A percentile compares a stretch with the other conserved stretches of the same genome.
Conservation (phyloP, 2,888 invertebrate genomes). For the Lepidochitona cinerea region DNA sequence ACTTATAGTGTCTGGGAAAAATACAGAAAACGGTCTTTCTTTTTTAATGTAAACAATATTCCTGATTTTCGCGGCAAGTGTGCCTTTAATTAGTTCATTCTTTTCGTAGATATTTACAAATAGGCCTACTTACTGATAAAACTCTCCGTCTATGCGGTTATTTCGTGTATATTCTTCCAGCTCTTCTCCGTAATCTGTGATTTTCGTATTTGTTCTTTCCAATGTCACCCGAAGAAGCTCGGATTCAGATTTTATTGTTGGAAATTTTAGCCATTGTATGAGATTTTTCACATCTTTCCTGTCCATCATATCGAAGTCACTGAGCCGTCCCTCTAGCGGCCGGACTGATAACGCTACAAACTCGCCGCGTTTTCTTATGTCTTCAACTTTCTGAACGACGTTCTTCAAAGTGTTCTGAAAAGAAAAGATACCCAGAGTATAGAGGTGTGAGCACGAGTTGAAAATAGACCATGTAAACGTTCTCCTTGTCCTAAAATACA, state of each 20-base stretch:
- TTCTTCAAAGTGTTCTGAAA: background rate
- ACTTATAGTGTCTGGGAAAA: too few species aligned
- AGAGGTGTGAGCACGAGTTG: too few species aligned
- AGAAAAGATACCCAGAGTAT: too few species aligned
- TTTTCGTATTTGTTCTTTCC: background rate
- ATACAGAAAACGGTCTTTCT: too few species aligned
- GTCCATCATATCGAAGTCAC: background rate
- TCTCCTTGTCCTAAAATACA: too few species aligned
- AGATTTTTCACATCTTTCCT: background rate
- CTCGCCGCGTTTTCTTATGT: background rate
- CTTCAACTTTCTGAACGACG: background rate
- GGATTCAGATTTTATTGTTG: background rate
- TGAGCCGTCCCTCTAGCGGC: background rate
- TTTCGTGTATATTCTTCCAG: background rate
- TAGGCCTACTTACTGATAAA: conserved; percentile 5
- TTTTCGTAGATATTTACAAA: too few species aligned
- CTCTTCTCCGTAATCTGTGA: background rate
- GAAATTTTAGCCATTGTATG: conserved; percentile 1
- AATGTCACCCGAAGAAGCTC: background rate
- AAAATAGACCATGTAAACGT: too few species aligned
- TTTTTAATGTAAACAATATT: too few species aligned
- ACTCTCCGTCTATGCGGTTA: conserved; percentile 1
- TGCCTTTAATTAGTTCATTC: too few species aligned
- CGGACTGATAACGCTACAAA: background rate
- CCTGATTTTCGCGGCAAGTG: too few species aligned